Evolutionary conservation across 2,113 vertebrate species (phyloP).

Genomic region (Chinchilla lanigera): DNA sequence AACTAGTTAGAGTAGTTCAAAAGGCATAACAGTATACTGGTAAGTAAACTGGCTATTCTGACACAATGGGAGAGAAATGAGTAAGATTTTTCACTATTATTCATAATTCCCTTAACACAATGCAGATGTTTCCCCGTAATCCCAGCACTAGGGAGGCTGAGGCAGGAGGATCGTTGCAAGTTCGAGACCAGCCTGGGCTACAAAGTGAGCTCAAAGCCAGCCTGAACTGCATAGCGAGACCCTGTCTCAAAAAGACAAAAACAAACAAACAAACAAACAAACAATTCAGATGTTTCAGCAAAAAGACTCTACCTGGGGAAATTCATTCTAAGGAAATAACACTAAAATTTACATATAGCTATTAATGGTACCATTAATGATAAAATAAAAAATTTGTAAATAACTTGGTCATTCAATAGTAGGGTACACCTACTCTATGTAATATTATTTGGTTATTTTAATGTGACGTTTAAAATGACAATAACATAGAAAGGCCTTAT

Average conservation of each 20-base stretch:
- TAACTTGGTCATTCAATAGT: neutral
- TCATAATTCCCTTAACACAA: neutral
- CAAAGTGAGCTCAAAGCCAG: too few relatives aligned
- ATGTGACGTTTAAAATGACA: constrained; percentile 25
- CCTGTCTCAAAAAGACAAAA: too few relatives aligned
- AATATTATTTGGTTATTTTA: constrained; percentile 26
- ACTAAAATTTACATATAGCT: neutral
- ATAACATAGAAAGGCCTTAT: neutral
- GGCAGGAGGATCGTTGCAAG: too few relatives aligned
- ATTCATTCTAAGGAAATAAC: constrained; percentile 37
- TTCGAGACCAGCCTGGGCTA: too few relatives aligned
- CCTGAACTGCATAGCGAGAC: too few relatives aligned
- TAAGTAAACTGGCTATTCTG: neutral
- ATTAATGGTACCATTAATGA: neutral
- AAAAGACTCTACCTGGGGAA: neutral
- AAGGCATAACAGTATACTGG: neutral
- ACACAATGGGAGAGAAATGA: neutral
- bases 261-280: too few relatives aligned
- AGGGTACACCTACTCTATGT: neutral
- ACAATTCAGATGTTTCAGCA: neutral
- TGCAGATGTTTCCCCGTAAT: neutral
- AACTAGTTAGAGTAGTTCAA: neutral
- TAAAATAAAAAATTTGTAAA: neutral
- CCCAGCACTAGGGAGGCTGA: too few relatives aligned
- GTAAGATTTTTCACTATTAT: neutral